Conservation (phyloP, 2,888 invertebrate genomes). For the Apotomis betuletana region DNA sequence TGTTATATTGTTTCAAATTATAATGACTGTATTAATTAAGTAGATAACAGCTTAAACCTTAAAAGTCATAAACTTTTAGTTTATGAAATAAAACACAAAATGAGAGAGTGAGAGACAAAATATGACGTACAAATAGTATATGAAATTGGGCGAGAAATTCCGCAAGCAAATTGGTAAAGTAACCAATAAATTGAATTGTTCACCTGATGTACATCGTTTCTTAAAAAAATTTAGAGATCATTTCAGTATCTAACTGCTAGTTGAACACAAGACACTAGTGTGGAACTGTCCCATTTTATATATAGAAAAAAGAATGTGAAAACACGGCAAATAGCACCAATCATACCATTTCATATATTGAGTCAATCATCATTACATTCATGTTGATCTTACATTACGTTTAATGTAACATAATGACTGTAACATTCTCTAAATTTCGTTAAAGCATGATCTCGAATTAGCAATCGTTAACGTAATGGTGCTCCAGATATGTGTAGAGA, state of each 20-base stretch:
- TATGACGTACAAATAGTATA: no score
- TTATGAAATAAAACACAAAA: no score
- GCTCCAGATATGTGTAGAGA: slow-evolving; percentile 60
- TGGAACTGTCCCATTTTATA: neutral
- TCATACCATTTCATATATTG: slow-evolving; percentile 26
- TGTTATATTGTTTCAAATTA: neutral
- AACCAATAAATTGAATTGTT: no score
- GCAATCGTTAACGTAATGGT: slow-evolving; percentile 74
- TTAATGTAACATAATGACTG: slow-evolving; percentile 41
- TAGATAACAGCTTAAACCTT: no score
- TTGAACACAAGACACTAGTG: no score
- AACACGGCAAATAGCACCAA: slow-evolving; percentile 24
- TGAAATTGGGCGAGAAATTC: no score
- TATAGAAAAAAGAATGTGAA: slow-evolving; percentile 12
- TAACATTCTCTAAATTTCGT: slow-evolving; percentile 41
- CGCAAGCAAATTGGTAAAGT: no score
- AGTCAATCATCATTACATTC: slow-evolving; percentile 37
- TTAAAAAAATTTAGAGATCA: no score
- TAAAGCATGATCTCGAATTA: slow-evolving; percentile 61
- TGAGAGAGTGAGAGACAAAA: no score
- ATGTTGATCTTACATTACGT: slow-evolving; percentile 35
- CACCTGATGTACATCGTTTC: no score
- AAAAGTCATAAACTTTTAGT: no score
- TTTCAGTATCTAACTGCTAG: no score
- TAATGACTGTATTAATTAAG: neutral